Evolutionary conservation across 2,888 invertebrate genomes (phyloP).

Genomic region (Hipparchia semele): DNA sequence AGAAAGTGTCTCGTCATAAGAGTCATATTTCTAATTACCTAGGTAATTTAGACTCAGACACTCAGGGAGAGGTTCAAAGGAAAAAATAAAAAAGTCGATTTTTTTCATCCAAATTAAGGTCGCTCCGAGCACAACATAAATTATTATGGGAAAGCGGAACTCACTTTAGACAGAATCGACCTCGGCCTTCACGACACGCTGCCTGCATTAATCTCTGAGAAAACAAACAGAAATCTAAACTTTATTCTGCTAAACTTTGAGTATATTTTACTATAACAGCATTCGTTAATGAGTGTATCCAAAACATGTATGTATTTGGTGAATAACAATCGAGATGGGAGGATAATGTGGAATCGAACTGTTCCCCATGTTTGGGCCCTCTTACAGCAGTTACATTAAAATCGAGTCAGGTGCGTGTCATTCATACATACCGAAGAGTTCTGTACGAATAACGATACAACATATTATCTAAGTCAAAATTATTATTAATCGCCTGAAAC

Average conservation of each 20-base stretch:
- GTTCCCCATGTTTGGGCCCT: slow-evolving; percentile 26
- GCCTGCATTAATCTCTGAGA: slow-evolving; percentile 29
- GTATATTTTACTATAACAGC: background rate
- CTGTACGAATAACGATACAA: background rate
- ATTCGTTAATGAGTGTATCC: slow-evolving; percentile 16
- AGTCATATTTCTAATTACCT: no score
- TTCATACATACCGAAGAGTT: background rate
- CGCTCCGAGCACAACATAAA: slow-evolving; percentile 18
- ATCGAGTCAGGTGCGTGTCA: background rate
- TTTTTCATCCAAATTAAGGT: slow-evolving; percentile 10
- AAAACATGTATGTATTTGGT: slow-evolving; percentile 30
- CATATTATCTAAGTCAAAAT: background rate
- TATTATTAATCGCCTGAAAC: no score
- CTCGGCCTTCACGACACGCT: slow-evolving; percentile 37
- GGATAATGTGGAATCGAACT: slow-evolving; percentile 33
- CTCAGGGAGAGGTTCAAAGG: no score
- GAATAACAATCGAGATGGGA: slow-evolving; percentile 35
- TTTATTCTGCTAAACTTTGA: background rate
- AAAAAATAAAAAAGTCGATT: no score
- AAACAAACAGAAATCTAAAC: background rate
- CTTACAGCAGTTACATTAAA: slow-evolving; percentile 11
- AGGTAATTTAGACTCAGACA: no score
- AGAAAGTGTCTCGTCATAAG: no score
- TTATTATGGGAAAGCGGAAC: slow-evolving; percentile 34
- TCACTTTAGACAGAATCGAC: slow-evolving; percentile 32